Evolutionary conservation across 2,797 vertebrate genomes (phyloP).

Genomic region (Poecilia wingei): DNA sequence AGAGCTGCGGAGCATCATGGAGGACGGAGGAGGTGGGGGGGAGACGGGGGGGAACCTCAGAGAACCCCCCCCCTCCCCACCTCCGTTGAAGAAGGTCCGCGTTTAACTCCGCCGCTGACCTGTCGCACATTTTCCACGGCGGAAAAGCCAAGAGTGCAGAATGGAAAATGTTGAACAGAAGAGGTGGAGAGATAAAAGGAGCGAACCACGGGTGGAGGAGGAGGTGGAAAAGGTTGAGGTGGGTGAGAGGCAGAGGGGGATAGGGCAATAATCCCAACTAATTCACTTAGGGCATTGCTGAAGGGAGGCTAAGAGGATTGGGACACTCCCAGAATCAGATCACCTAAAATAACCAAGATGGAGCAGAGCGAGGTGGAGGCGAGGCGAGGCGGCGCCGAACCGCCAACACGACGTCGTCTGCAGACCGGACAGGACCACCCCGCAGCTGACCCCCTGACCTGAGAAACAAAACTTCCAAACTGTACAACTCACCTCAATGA

Average conservation of each 20-base stretch:
- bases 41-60: neutral
- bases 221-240: constrained; percentile 23
- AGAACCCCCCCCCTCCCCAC: neutral
- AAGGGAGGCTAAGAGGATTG: constrained; percentile 89
- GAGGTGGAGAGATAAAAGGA: constrained; percentile 20
- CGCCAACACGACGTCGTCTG: constrained; percentile 37
- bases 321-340: constrained; percentile 88
- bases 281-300: constrained; percentile 87
- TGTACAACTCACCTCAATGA: constrained; percentile 24
- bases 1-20: constrained; percentile 31
- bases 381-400: constrained; percentile 1
- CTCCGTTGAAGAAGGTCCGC: neutral
- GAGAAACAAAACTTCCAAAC: neutral
- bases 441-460: constrained; percentile 18
- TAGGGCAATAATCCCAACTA: constrained; percentile 82
- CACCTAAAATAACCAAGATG: constrained; percentile 82
- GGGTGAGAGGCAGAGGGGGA: constrained; percentile 59
- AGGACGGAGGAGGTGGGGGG: neutral
- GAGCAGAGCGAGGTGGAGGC: constrained; percentile 54
- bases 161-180: constrained; percentile 9
- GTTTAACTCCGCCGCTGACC: neutral
- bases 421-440: constrained; percentile 7
- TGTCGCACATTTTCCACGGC: neutral
- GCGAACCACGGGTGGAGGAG: constrained; percentile 23
- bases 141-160: neutral